A percentile compares a stretch with the other conserved stretches of the same genome.
phyloP scores from a whole-genome alignment of 64 coral and sea anemone genomes.

The Montipora cactus region DNA sequence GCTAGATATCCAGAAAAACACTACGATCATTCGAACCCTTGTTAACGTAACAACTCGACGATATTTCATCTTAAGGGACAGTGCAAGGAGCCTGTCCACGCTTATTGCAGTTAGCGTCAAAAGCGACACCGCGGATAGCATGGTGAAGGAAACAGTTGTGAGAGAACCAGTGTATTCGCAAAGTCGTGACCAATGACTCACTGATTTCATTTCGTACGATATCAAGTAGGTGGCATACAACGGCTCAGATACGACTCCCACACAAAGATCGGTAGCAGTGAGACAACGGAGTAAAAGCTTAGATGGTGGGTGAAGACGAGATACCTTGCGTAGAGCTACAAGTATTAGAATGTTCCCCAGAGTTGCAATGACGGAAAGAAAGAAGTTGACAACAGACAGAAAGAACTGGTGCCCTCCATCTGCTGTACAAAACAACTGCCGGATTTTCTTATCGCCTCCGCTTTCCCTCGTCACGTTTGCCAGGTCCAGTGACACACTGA shows the following conservation, averaged over 20 bases:
- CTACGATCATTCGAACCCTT: not conserved
- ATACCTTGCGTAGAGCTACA: not conserved
- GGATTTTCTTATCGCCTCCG: not conserved
- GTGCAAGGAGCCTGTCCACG: constrained; percentile 14
- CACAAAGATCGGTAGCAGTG: not conserved
- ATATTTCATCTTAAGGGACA: not conserved
- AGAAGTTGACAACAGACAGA: not conserved
- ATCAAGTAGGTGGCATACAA: not conserved
- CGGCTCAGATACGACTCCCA: not conserved
- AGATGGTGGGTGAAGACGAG: not conserved
- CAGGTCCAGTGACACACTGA: not conserved
- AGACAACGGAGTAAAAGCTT: not conserved
- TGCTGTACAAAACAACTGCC: not conserved
- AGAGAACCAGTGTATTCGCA: not conserved
- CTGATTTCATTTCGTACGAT: not conserved
- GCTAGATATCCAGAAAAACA: not conserved
- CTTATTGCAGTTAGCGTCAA: constrained; percentile 14
- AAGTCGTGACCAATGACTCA: not conserved
- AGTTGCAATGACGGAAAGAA: not conserved
- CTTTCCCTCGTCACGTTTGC: not conserved
- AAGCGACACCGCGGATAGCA: not conserved
- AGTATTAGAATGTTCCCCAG: not conserved
- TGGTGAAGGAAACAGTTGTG: not conserved
- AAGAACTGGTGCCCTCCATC: not conserved
- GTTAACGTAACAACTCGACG: not conserved